A percentile compares a stretch with the other conserved stretches of the same genome.
These are phyloP conservation scores for Drosophila yakuba DNA, from an alignment of 1,140 invertebrate genomes.

Conservation along the genomic window DNA sequence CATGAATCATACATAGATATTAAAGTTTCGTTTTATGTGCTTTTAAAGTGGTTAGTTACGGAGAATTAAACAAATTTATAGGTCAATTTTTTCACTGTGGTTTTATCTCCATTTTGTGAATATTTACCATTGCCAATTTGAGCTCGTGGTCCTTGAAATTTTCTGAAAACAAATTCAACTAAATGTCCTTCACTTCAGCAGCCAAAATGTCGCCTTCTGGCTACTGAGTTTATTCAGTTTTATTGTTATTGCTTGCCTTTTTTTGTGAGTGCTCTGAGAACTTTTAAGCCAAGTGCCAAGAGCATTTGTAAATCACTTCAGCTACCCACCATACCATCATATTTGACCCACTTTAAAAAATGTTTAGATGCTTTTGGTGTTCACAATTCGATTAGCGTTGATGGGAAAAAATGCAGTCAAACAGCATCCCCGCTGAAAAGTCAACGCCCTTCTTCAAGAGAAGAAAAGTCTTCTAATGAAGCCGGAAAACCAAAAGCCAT, in stretches of 20 bases:
- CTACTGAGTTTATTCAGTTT: constrained; percentile 4
- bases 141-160: constrained; percentile 4
- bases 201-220: constrained; percentile 16
- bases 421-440: constrained; percentile 53
- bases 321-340: not conserved
- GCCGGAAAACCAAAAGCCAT: constrained; percentile 18
- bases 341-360: constrained; percentile 58
- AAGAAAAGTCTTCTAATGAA: constrained; percentile 38
- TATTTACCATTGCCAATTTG: constrained; percentile 7
- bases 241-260: constrained; percentile 13
- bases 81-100: not conserved
- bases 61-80: constrained; percentile 2
- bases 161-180: not conserved
- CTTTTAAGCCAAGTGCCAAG: constrained; percentile 26
- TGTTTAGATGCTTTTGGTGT: constrained; percentile 35
- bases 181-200: constrained; percentile 5
- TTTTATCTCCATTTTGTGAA: not conserved
- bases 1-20: constrained; percentile 32
- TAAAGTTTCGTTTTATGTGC: constrained; percentile 6
- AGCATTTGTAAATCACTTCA: constrained; percentile 20
- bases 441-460: constrained; percentile 43
- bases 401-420: constrained; percentile 64
- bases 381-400: constrained; percentile 59
- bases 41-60: constrained; percentile 3
- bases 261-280: not conserved